Percentiles rank a stretch among this genome's conserved stretches.
Evolutionary conservation across 1,140 invertebrate genomes (phyloP).

Genomic region (Thalassaphorura encarpata): DNA sequence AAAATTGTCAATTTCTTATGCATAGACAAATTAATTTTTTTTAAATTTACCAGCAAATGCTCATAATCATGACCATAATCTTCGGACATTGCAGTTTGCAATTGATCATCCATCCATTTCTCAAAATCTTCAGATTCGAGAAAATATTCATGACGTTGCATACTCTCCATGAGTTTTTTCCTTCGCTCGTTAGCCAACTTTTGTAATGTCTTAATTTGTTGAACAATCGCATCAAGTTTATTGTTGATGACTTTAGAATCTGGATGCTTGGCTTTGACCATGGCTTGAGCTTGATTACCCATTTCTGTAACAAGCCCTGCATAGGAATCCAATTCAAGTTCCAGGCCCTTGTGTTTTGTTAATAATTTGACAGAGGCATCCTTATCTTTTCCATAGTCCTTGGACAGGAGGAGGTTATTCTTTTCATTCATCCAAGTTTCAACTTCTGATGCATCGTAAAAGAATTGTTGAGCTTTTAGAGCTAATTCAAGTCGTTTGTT

Average conservation of each 20-base stretch:
- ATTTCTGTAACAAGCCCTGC: slow-evolving; percentile 84
- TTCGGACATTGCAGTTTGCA: slow-evolving; percentile 77
- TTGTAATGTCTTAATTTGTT: slow-evolving; percentile 70
- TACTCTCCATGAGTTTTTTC: slow-evolving; percentile 76
- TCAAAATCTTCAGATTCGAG: slow-evolving; percentile 68
- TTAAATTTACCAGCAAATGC: slow-evolving; percentile 62
- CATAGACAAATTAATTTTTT: background rate
- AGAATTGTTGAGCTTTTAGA: slow-evolving; percentile 77
- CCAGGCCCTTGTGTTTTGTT: slow-evolving; percentile 84
- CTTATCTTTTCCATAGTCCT: slow-evolving; percentile 75
- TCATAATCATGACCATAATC: slow-evolving; percentile 97
- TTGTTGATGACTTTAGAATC: slow-evolving; percentile 67
- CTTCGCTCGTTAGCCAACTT: slow-evolving; percentile 67
- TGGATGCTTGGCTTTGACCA: slow-evolving; percentile 62
- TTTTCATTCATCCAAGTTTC: slow-evolving; percentile 87
- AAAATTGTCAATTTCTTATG: background rate
- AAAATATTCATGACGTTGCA: slow-evolving; percentile 87
- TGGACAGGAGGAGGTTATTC: slow-evolving; percentile 64
- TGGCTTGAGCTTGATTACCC: slow-evolving; percentile 68
- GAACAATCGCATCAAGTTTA: slow-evolving; percentile 63
- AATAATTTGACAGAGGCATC: slow-evolving; percentile 80
- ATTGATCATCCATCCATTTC: slow-evolving; percentile 88
- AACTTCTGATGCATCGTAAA: slow-evolving; percentile 78
- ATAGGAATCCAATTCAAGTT: slow-evolving; percentile 88
- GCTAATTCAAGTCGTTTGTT: slow-evolving; percentile 71